Conservation (phyloP, 2,797 vertebrate species). For the Taeniopygia guttata region DNA sequence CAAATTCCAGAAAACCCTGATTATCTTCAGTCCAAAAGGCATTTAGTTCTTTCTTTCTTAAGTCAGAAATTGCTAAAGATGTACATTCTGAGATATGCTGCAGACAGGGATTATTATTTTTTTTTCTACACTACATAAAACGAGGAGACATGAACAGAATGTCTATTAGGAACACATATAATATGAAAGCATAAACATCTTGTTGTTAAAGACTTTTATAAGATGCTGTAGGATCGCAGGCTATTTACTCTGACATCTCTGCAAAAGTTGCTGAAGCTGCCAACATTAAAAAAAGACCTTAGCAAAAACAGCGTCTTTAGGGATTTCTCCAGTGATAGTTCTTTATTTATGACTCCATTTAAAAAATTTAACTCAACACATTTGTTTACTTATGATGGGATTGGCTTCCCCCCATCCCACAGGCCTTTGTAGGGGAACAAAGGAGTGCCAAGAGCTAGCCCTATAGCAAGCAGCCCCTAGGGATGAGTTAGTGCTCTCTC, state of each 20-base stretch:
- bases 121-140: slow-evolving; percentile 41
- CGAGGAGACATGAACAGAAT: slow-evolving; percentile 38
- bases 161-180: slow-evolving; percentile 26
- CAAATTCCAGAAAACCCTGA: slow-evolving; percentile 26
- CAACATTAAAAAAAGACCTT: slow-evolving; percentile 8
- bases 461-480: background rate
- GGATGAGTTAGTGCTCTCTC: background rate
- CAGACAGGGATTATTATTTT: slow-evolving; percentile 17
- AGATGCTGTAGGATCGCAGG: slow-evolving; percentile 23
- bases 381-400: slow-evolving; percentile 44
- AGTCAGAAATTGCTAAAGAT: slow-evolving; percentile 20
- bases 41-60: background rate
- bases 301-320: slow-evolving; percentile 29
- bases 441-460: slow-evolving; percentile 6
- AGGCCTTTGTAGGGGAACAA: slow-evolving; percentile 5
- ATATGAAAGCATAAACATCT: slow-evolving; percentile 41
- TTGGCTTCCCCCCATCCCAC: background rate
- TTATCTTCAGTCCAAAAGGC: background rate
- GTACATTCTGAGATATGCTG: slow-evolving; percentile 25
- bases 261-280: slow-evolving; percentile 49
- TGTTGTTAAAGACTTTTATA: slow-evolving; percentile 30
- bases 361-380: background rate
- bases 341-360: slow-evolving; percentile 58
- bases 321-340: slow-evolving; percentile 20
- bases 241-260: slow-evolving; percentile 59